Evolutionary conservation across 2,797 vertebrate species (phyloP).

Genomic region (Molossus molossus): DNA sequence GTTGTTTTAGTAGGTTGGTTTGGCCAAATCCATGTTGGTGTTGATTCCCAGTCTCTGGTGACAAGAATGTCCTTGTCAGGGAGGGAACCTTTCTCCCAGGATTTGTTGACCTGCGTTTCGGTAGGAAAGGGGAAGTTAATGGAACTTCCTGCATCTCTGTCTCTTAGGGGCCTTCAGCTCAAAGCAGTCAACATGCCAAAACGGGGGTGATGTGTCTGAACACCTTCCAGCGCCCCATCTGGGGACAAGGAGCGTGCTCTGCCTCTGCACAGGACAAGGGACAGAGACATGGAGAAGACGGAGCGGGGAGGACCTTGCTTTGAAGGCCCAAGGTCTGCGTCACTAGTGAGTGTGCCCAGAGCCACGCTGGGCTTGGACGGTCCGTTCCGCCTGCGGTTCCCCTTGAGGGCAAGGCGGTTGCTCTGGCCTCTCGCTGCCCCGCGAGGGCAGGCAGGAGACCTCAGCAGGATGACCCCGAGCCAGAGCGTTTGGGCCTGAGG

Average conservation of each 20-base stretch:
- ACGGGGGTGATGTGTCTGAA: background rate
- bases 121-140: background rate
- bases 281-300: background rate
- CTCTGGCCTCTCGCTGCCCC: background rate
- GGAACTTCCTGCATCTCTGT: background rate
- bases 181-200: background rate
- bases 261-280: background rate
- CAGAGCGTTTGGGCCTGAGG: background rate
- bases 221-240: background rate
- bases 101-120: background rate
- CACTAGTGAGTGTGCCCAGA: background rate
- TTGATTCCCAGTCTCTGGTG: background rate
- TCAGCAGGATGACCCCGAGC: background rate
- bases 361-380: background rate
- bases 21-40: background rate
- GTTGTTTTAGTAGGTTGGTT: background rate
- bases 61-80: background rate
- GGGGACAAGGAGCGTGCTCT: background rate
- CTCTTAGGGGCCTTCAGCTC: background rate
- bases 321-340: background rate
- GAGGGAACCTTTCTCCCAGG: background rate
- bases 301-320: background rate
- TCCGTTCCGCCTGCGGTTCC: background rate
- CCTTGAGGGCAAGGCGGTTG: background rate
- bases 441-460: background rate